Base-by-base conservation (phyloP, 2,797 vertebrate genomes). In the Furcifer pardalis region DNA sequence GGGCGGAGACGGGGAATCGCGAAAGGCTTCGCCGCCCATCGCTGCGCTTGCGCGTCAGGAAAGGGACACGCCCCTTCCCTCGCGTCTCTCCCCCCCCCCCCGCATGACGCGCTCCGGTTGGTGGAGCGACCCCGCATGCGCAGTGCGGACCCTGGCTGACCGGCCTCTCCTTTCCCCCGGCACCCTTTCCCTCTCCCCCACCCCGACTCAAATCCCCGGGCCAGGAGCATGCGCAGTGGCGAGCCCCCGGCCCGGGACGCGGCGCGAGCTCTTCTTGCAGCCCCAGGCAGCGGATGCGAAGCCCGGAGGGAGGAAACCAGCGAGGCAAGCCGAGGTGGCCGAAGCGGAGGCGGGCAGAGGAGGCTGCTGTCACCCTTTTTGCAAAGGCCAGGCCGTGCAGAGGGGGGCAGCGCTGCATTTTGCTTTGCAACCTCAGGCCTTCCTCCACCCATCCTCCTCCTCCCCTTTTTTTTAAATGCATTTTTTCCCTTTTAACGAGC, bases 391-490 rank as follows among this genome's bases (percentile, higher is more conserved):
- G 46, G 19, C 59, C 4, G 49, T 2, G 49, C n/a, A 25, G 7
- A 6, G 32, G 19, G 15, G 40, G 3, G 60, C 25, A 25, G 69
- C 78, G 7, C 27, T 21, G 76, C 76, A 5, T 35, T 30, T 4
- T 30, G 12, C n/a, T 8, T 49, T 30, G 25, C 40, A n/a, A 32
- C 77, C 44, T 79, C 69, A 5, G 77, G 69, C 84, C 84, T 84
- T 66, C 37, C 44, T 30, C 60, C 60, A 44, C 17, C 56, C 7
- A 17, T 46, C n/a, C 40, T 1, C 32, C 27, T 15, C 27, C 30
- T 7, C 52, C 2, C 1, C 42, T 21, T 23, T 23, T 5, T 1
- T 13, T 7, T 40, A 7, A 49, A 2, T 40, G 37, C 7, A 1
- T 15, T 37, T 25, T 2, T 8, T 21, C 37, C 9, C 25, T 19